These are phyloP conservation scores for Aricia agestis DNA, from an alignment of 1,140 invertebrate genomes.

Conservation along the genomic window DNA sequence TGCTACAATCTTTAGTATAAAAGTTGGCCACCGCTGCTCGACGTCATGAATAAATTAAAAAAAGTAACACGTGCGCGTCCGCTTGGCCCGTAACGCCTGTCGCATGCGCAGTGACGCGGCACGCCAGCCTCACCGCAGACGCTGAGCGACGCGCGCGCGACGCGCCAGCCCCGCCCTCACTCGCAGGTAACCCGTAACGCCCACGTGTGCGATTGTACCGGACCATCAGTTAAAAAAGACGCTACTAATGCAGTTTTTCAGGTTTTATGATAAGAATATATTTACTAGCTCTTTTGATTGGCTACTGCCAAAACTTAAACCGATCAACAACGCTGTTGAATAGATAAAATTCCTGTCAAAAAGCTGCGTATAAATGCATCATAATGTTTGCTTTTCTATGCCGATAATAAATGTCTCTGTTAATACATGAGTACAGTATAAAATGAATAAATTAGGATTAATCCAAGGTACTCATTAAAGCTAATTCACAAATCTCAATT, in stretches of 20 bases:
- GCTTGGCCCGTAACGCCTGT: slow-evolving; percentile 36
- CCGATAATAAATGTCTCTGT: no score
- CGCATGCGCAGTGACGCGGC: slow-evolving; percentile 70
- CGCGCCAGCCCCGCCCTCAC: slow-evolving; percentile 40
- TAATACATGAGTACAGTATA: no score
- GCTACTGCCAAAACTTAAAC: no score
- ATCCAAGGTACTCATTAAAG: no score
- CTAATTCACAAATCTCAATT: no score
- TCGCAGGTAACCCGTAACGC: slow-evolving; percentile 58
- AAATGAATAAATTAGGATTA: no score
- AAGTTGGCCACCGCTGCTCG: not conserved
- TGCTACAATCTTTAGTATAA: not conserved
- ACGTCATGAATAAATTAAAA: not conserved
- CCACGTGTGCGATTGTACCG: not conserved
- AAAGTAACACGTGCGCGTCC: slow-evolving; percentile 9
- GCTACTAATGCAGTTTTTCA: not conserved
- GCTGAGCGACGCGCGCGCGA: slow-evolving; percentile 54
- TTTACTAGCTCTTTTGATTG: no score
- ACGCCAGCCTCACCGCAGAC: slow-evolving; percentile 63
- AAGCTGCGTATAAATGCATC: no score
- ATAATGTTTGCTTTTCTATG: no score
- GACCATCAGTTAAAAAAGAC: not conserved
- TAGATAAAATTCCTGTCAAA: no score
- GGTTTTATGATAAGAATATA: no score
- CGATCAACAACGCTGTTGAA: no score